Conservation (phyloP, 2,888 invertebrate species). For the Tetropium fuscum region DNA sequence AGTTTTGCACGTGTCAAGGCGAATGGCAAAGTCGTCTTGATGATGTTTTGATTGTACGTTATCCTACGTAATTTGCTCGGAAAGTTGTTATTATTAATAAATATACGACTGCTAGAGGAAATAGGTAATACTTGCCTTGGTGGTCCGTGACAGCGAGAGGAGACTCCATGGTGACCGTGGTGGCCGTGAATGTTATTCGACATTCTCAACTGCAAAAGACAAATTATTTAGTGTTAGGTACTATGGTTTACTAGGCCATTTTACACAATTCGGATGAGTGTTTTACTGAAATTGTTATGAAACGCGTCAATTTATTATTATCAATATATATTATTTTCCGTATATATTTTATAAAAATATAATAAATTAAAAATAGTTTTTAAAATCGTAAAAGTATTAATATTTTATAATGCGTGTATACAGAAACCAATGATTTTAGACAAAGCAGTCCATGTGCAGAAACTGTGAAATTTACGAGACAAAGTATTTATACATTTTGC, state of each 20-base stretch:
- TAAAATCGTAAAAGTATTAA: no score
- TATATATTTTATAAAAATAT: no score
- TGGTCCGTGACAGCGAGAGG: conserved; percentile 63
- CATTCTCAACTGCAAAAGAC: conserved; percentile 72
- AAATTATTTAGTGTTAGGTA: conserved; percentile 46
- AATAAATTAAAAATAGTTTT: no score
- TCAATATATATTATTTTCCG: no score
- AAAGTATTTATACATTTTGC: no score
- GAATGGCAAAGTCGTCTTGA: conserved; percentile 28
- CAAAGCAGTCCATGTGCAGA: no score
- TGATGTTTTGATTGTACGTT: conserved; percentile 43
- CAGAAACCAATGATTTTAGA: no score
- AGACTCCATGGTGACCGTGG: conserved; percentile 62
- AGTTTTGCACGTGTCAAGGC: conserved; percentile 44
- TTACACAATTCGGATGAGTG: no score
- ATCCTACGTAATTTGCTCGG: conserved; percentile 7
- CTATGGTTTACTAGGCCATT: neutral
- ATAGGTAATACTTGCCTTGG: conserved; percentile 57
- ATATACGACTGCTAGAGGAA: conserved; percentile 28
- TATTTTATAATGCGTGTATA: no score
- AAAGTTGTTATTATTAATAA: conserved; percentile 30
- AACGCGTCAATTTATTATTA: no score
- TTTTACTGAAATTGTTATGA: no score
- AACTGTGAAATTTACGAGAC: no score
- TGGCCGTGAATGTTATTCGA: conserved; percentile 69